A percentile compares a stretch with the other conserved stretches of the same genome.
Evolutionary conservation across 2,113 vertebrate species (phyloP).

Genomic region (Naja naja): DNA sequence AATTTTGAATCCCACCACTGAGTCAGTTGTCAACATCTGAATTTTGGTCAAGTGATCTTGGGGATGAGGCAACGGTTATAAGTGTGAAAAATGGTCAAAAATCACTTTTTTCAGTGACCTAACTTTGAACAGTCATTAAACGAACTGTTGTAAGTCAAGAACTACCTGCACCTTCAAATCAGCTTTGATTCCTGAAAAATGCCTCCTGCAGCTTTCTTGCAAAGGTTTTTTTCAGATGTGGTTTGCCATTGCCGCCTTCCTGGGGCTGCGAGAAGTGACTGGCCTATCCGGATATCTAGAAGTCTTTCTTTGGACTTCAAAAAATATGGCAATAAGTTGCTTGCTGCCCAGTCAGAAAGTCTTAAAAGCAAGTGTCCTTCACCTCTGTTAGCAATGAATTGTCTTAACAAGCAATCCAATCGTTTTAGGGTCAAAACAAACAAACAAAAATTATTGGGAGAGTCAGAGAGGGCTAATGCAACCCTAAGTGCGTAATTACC

Average conservation of each 20-base stretch:
- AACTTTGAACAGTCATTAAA: neutral
- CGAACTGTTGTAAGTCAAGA: neutral
- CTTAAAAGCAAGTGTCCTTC: neutral
- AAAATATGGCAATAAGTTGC: neutral
- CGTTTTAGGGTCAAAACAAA: neutral
- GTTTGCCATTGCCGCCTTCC: neutral
- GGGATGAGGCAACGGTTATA: neutral
- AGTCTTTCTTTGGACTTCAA: neutral
- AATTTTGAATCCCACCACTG: no score
- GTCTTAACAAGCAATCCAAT: neutral
- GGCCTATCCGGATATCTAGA: neutral
- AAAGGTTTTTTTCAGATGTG: neutral
- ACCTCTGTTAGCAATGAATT: neutral
- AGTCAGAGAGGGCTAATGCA: constrained; percentile 33
- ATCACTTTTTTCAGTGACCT: neutral
- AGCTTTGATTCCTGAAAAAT: neutral
- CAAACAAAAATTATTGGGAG: neutral
- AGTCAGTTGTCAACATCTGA: neutral
- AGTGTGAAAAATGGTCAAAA: neutral
- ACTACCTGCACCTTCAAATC: neutral
- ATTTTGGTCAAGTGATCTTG: neutral
- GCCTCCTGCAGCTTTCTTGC: neutral
- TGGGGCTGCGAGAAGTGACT: neutral
- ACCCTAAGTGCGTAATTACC: constrained; percentile 50
- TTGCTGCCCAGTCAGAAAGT: neutral